These are phyloP conservation scores for Montipora foliosa DNA, from an alignment of 64 coral and sea anemone species.

Conservation along the genomic window DNA sequence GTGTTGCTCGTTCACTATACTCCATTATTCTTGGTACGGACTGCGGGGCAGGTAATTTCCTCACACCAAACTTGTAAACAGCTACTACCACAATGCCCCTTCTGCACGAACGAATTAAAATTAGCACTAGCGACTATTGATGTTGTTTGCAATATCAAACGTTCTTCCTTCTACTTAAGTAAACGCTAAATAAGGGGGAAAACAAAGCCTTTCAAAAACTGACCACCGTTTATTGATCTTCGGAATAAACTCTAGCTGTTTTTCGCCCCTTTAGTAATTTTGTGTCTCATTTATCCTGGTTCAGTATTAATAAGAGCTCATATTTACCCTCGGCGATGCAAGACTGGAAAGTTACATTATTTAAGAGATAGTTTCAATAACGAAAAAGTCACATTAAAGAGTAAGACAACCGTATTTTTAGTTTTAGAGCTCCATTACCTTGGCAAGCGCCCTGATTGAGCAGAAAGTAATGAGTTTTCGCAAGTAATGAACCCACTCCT, in stretches of 20 bases:
- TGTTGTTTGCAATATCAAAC: background rate
- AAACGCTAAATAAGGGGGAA: conserved; percentile 38
- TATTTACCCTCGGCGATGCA: conserved; percentile 72
- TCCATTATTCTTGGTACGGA: conserved; percentile 63
- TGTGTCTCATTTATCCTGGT: conserved; percentile 72
- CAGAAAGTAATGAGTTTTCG: conserved; percentile 76
- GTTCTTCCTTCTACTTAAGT: conserved; percentile 53
- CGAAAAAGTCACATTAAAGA: conserved; percentile 49
- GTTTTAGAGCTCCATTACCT: conserved; percentile 78
- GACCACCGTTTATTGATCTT: conserved; percentile 76
- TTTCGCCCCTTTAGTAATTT: conserved; percentile 67
- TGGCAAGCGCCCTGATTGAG: conserved; percentile 75
- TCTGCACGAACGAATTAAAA: conserved; percentile 42
- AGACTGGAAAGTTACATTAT: conserved; percentile 70
- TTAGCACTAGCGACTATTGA: conserved; percentile 45
- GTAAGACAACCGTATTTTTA: conserved; percentile 64
- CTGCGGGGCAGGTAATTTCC: conserved; percentile 56
- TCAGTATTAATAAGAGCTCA: conserved; percentile 72
- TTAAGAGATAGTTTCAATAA: conserved; percentile 82
- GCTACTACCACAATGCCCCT: conserved; percentile 31
- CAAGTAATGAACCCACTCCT: conserved; percentile 66
- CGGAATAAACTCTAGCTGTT: conserved; percentile 72
- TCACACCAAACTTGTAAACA: conserved; percentile 66
- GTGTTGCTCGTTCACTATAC: conserved; percentile 44
- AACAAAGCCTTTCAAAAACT: conserved; percentile 54